Percentiles rank a stretch among this genome's conserved stretches.
Evolutionary conservation across 2,888 invertebrate genomes (phyloP).

Genomic region (Cheilosia vulpina): DNA sequence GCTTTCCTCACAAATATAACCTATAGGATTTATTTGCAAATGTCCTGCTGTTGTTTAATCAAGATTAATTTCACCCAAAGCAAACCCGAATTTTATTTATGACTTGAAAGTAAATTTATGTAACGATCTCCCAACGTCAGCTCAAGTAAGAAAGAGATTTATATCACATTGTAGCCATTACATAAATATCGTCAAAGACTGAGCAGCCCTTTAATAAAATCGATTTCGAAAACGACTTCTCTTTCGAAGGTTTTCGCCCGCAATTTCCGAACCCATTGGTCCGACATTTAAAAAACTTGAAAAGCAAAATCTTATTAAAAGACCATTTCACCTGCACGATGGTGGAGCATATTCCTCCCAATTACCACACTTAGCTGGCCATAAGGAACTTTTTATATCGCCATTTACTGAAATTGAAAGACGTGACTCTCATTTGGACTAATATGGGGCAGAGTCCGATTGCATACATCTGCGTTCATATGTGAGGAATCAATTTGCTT

Average conservation of each 20-base stretch:
- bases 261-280: background rate
- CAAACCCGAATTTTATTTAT: no score
- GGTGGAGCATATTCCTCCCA: background rate
- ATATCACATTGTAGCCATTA: no score
- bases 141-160: no score
- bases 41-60: no score
- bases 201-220: no score
- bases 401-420: slow-evolving; percentile 61
- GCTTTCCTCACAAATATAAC: no score
- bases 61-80: no score
- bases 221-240: no score
- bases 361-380: slow-evolving; percentile 10
- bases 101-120: no score
- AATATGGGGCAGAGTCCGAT: background rate
- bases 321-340: slow-evolving; percentile 16
- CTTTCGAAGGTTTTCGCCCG: background rate
- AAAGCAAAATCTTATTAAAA: slow-evolving; percentile 12
- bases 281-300: background rate
- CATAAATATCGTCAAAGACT: no score
- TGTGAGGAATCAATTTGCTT: slow-evolving; percentile 39
- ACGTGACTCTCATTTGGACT: slow-evolving; percentile 60
- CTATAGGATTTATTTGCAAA: no score
- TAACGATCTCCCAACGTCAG: no score
- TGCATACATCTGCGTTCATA: slow-evolving; percentile 4
- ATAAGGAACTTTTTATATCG: slow-evolving; percentile 20